Base-by-base conservation (phyloP, 2,797 vertebrate species). In the Arremon aurantiirostris region DNA sequence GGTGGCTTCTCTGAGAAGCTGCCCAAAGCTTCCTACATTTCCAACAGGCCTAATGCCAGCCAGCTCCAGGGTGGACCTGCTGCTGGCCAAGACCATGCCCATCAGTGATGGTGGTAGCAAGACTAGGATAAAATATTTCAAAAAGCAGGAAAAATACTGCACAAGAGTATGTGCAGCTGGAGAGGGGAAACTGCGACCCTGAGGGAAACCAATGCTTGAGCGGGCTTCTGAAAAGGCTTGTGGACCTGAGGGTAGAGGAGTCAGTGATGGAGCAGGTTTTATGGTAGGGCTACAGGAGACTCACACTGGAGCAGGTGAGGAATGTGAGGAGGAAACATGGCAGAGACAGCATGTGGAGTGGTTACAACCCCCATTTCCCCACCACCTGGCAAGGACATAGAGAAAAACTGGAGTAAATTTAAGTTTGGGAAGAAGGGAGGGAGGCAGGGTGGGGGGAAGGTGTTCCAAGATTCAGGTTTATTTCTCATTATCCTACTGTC, bases 171-270 rank as follows among this genome's bases (percentile, higher is more conserved):
- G n/a, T 69, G 5, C 19, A 49, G 19, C 9, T 37, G 27, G 13
- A 50, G 16, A 69, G 27, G 19, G 11, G 4, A 72, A 30, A 7
- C 20, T 66, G 23, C 0, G 0, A 13, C 8, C 4, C 12, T 3
- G 2, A 26, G 35, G 35, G 7, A 47, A 64, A 10, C 3, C 6
- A 0, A 0, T 0, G 0, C 2, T 42, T 8, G 13, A 68, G 10
- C 12, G 57, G 12, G 11, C 7, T 44, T 27, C 44, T 63, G 39
- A 6, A 19, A 85, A 44, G 9, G 6, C 5, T 26, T 41, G 11
- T 14, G 10, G 18, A 49, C 14, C 6, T 15, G 7, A 50, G 27
- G 10, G 22, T 8, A 53, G 4, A 56, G 30, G 6, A 56, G 9
- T 18, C 18, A 9, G 2, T 3, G 3, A 8, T 13, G 19, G 19